A percentile compares a stretch with the other conserved stretches of the same genome.
phyloP scores from a whole-genome alignment of 92 coral and sea anemone species.

The Montipora capitata region DNA sequence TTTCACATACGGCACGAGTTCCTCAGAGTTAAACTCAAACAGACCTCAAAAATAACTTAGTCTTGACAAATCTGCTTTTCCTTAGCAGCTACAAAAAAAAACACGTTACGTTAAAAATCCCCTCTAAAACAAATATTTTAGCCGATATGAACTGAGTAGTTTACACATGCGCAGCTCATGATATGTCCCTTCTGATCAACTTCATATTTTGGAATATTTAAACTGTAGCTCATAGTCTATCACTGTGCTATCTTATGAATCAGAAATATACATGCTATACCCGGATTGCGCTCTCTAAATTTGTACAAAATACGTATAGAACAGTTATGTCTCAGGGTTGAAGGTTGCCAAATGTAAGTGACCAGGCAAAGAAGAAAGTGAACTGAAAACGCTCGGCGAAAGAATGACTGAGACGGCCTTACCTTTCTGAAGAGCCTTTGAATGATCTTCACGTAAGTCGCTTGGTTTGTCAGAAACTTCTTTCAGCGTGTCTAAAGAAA shows the following conservation, averaged over 20 bases:
- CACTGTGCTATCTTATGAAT: neutral
- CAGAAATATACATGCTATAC: neutral
- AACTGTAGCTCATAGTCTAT: too few species aligned
- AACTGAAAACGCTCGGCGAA: neutral
- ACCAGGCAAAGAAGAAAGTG: neutral
- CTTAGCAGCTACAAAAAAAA: neutral
- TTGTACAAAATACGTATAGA: slow-evolving; percentile 1
- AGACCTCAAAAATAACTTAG: neutral
- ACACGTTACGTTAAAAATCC: too few species aligned
- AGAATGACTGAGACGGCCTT: neutral
- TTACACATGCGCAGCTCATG: neutral
- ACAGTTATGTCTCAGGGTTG: neutral
- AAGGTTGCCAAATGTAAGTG: neutral
- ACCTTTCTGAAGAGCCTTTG: neutral
- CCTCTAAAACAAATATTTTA: neutral
- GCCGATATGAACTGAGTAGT: neutral
- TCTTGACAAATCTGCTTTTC: too few species aligned
- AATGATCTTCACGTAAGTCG: neutral
- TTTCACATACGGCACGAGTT: neutral
- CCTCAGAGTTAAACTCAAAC: too few species aligned
- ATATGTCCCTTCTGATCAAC: neutral
- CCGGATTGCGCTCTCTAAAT: neutral
- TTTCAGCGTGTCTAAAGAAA: neutral
- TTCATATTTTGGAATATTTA: too few species aligned
- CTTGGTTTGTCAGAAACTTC: neutral